Conservation (phyloP, 2,113 vertebrate species). For the Tympanuchus pallidicinctus region DNA sequence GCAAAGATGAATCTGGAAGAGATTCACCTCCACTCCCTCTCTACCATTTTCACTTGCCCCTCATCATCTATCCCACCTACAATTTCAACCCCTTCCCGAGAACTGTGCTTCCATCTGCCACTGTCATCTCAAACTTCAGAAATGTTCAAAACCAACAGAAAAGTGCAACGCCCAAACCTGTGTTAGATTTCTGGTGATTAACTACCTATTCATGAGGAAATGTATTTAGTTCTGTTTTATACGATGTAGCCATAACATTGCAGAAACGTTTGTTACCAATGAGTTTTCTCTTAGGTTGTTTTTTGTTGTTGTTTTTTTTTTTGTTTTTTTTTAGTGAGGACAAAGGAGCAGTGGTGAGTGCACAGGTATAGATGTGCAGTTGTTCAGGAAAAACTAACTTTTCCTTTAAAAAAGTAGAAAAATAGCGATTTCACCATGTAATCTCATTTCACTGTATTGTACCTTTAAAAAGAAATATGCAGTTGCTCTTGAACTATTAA, state of each 20-base stretch:
- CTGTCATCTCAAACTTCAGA: neutral
- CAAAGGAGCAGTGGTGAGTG: neutral
- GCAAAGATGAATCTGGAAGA: neutral
- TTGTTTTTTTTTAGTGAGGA: neutral
- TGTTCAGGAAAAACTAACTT: neutral
- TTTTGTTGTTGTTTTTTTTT: neutral
- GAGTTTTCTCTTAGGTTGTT: neutral
- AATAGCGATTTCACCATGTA: neutral
- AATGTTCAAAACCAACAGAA: neutral
- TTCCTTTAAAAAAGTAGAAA: neutral
- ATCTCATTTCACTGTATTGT: neutral
- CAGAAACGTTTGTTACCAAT: too few species aligned
- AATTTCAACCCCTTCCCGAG: neutral
- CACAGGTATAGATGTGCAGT: neutral
- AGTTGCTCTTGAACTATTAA: conserved; percentile 55
- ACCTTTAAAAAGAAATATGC: conserved; percentile 55
- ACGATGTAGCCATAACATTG: neutral
- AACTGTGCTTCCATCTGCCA: neutral
- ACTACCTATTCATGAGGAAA: neutral
- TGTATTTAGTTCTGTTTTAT: neutral
- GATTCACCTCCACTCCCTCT: neutral
- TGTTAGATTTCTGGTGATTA: neutral
- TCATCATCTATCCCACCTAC: neutral
- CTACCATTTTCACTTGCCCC: neutral
- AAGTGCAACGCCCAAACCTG: neutral